These are phyloP conservation scores for Theocolax elegans DNA, from an alignment of 1,140 invertebrate species.

Conservation along the genomic window DNA sequence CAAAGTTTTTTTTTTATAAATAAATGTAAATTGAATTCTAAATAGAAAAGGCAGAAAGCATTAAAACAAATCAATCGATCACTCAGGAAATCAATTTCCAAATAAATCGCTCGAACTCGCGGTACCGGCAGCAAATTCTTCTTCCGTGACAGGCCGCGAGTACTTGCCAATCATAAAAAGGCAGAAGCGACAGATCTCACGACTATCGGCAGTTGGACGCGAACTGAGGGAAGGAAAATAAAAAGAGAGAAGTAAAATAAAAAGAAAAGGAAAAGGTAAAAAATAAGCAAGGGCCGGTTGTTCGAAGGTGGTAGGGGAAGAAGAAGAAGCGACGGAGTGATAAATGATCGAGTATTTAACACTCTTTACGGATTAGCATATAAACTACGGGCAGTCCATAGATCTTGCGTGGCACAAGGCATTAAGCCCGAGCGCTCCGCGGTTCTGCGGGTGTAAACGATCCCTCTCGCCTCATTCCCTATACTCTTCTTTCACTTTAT, in stretches of 20 bases:
- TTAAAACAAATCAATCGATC: too few relatives aligned
- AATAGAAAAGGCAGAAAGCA: too few relatives aligned
- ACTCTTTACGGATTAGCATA: conserved; percentile 70
- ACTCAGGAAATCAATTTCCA: too few relatives aligned
- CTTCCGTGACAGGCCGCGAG: neutral
- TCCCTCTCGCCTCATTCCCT: conserved; percentile 35
- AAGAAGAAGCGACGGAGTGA: conserved; percentile 56
- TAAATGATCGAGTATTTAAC: conserved; percentile 70
- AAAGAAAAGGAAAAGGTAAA: conserved; percentile 43
- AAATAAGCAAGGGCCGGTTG: conserved; percentile 13
- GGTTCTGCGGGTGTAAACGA: conserved; percentile 56
- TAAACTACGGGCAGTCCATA: conserved; percentile 69
- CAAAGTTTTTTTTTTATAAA: too few relatives aligned
- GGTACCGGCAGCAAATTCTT: neutral
- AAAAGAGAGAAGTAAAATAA: neutral
- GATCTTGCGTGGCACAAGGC: conserved; percentile 65
- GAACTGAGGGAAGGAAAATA: neutral
- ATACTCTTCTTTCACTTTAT: neutral
- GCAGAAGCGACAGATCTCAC: neutral
- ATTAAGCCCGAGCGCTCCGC: conserved; percentile 62
- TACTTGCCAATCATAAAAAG: neutral
- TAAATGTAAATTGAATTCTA: too few relatives aligned
- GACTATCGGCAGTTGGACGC: neutral
- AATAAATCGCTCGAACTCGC: neutral
- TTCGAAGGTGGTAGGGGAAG: conserved; percentile 21